These are phyloP conservation scores for Pseudorasbora parva DNA, from an alignment of 2,113 vertebrate genomes.

Conservation along the genomic window DNA sequence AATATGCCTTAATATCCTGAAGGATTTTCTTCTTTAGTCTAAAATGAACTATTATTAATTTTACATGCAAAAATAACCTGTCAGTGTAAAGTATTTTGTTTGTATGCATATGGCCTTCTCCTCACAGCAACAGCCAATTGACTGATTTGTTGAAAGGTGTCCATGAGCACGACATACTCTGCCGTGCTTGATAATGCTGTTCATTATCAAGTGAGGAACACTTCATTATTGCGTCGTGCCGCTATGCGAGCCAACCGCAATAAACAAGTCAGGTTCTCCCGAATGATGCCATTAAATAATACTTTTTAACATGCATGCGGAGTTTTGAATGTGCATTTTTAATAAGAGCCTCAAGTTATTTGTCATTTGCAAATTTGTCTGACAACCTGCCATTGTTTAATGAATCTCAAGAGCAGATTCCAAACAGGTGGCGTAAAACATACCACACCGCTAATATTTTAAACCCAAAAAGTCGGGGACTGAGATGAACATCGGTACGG, in stretches of 20 bases:
- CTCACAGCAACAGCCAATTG: neutral
- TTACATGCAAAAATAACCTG: neutral
- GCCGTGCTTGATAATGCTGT: neutral
- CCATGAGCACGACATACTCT: neutral
- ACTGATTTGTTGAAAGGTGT: neutral
- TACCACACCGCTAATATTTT: slow-evolving; percentile 23
- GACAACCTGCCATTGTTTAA: slow-evolving; percentile 20
- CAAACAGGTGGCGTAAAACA: slow-evolving; percentile 26
- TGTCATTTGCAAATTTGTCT: slow-evolving; percentile 13
- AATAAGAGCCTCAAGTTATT: slow-evolving; percentile 34
- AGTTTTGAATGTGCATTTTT: neutral
- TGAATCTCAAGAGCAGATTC: neutral
- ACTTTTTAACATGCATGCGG: slow-evolving; percentile 26
- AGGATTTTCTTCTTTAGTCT: neutral
- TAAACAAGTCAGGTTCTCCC: slow-evolving; percentile 9
- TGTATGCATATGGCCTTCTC: neutral
- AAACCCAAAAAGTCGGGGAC: slow-evolving; percentile 43
- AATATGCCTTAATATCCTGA: neutral
- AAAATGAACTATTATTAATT: neutral
- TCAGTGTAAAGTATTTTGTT: neutral
- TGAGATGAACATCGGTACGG: slow-evolving; percentile 53
- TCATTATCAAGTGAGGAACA: slow-evolving; percentile 15
- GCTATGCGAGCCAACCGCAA: neutral
- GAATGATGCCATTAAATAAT: neutral
- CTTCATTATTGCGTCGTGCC: neutral